Base-by-base conservation (phyloP, 1,140 invertebrate species). In the Drosophila varians region DNA sequence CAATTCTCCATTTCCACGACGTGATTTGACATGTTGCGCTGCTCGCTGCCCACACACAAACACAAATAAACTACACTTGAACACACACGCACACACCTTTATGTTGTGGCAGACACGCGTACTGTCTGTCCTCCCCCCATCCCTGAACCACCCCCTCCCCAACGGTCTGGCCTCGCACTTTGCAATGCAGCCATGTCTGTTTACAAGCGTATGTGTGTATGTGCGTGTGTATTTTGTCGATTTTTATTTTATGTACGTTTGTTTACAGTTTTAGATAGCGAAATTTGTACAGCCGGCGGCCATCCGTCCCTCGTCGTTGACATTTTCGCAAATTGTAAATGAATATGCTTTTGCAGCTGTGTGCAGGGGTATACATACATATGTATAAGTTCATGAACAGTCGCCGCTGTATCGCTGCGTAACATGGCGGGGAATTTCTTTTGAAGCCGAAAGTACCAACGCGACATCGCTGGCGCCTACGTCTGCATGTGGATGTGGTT, bases 261-360 rank as follows among this genome's bases (percentile, higher is more conserved):
- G 82, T 86, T 87, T 87, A 86, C 80, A 86, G 73, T 87, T 86
- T 86, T 87, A 87, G 80, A 86, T 86, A 86, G 80, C 82, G 64
- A 86, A 87, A 86, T 84, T 84, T 84, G 79, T 84, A 84, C 79
- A 84, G 79, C 79, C 74, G 74, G 69, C 77, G 69, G 48, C 16
- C n/a, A 45, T 61, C 40, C 23, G 36, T 49, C 45, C 36, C 11
- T 25, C 68, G 62, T 73, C 65, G 78, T 84, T 78, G 80, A 82
- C 76, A 86, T 86, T 84, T 84, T 86, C 77, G 82, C 80, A 86
- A 86, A 86, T 87, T 87, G 73, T 79, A 87, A 84, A 84, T 76
- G 79, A 84, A 87, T 84, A 65, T 84, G 65, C 77, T 76, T 66
- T 65, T 58, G 68, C 68, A 38, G 36, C 58, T 73, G 58, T 74